Evolutionary conservation across 2,113 vertebrate species (phyloP).

Genomic region (Lipophrys pholis): DNA sequence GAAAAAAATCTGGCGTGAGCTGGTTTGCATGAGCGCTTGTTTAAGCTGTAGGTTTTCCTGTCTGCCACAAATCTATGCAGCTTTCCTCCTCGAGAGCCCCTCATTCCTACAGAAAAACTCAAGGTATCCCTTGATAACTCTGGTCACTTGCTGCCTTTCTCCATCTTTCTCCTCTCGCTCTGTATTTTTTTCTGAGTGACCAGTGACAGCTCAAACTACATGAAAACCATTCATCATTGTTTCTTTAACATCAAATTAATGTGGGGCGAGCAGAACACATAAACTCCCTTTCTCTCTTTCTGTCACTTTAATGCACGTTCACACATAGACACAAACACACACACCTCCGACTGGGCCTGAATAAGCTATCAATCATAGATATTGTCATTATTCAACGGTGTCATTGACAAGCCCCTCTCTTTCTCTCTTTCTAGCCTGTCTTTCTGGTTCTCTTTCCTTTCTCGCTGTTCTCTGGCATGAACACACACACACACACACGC

Average conservation of each 20-base stretch:
- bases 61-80: constrained; percentile 45
- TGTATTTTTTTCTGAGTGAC: constrained; percentile 41
- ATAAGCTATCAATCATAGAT: constrained; percentile 83
- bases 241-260: constrained; percentile 80
- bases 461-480: not conserved
- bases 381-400: constrained; percentile 82
- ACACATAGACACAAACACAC: constrained; percentile 55
- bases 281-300: constrained; percentile 41
- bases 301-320: constrained; percentile 32
- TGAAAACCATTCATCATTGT: constrained; percentile 82
- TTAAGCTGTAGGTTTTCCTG: constrained; percentile 4
- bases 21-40: constrained; percentile 34
- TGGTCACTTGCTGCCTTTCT: constrained; percentile 44
- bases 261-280: constrained; percentile 58
- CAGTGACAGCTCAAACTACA: constrained; percentile 72
- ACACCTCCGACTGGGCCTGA: constrained; percentile 61
- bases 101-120: constrained; percentile 38
- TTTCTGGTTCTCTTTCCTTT: constrained; percentile 22
- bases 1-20: constrained; percentile 24
- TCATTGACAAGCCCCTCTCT: constrained; percentile 78
- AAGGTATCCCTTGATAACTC: constrained; percentile 42
- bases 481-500: too few species aligned
- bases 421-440: constrained; percentile 28
- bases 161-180: constrained; percentile 29
- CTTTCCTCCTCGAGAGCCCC: constrained; percentile 30